Evolutionary conservation across 2,888 invertebrate genomes (phyloP), one percentile per base, ranked within the genome.

Genomic region (Cyaniris semiargus): DNA sequence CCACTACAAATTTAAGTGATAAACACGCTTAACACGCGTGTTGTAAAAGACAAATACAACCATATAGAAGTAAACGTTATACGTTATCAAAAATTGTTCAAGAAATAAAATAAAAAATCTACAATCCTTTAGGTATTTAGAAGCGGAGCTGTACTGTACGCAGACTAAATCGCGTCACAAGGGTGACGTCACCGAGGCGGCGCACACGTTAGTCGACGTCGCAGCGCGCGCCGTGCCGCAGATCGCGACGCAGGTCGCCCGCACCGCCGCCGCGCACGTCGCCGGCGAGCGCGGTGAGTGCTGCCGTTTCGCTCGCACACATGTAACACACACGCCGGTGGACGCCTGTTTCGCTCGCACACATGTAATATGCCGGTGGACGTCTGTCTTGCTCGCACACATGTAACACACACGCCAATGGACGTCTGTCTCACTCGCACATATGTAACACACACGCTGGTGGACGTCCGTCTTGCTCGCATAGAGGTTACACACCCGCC

Each of bases 121-220:
- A 15, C 7, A 18, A 23, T 76, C 27, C 27, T 1, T 5, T 56
- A 94, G 95, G 80, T 95, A 94, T 81, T 82, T 95, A 38, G 95
- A 95, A 87, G 95, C 95, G 0, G 94, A 95, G 80, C 91, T 94
- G 53, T 90, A 90, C 82, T 94, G 95, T 85, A 88, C 85, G 27
- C 88, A 87, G 34, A 74, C 92, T 4, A 88, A 88, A 27, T 84
- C 85, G 10, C 84, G 2, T 88, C 87, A 13, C 79, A 83, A 76
- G 76, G 83, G 77, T 23, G 88, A 90, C 0, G 89, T 74, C 15
- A 60, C 89, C 27, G 82, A 82, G 70, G 92, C 94, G 0, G 85
- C 95, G 27, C 95, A 95, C 83, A 87, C 93, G 1, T 86, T 95
- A 3, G 95, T 95, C 0, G 92, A 94, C 10, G 91, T 94, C 0